phyloP scores from a whole-genome alignment of 2,888 invertebrate genomes.

The Diarsia dahlii region DNA sequence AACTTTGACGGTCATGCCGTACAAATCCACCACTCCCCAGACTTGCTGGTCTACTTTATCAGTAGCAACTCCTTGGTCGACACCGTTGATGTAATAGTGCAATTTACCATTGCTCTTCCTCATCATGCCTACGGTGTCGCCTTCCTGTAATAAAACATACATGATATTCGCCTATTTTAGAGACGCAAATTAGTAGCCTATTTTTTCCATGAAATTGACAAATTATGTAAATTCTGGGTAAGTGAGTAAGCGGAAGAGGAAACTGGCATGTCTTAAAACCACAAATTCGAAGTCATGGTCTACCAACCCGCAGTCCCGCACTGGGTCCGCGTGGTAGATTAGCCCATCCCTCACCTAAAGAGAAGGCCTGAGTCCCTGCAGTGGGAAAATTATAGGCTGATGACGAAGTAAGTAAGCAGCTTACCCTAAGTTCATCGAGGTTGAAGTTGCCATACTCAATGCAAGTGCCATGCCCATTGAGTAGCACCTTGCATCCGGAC shows the following conservation, averaged over 20 bases:
- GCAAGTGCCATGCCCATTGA: slow-evolving; percentile 98
- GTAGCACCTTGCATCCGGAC: slow-evolving; percentile 99
- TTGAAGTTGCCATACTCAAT: slow-evolving; percentile 97
- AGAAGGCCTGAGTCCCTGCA: too few species aligned
- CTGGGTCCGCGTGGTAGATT: too few species aligned
- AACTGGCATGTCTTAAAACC: too few species aligned
- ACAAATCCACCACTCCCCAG: slow-evolving; percentile 98
- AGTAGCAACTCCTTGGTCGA: slow-evolving; percentile 97
- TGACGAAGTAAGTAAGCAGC: background rate
- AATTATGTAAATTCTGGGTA: too few species aligned
- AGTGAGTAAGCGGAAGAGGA: background rate
- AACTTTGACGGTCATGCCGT: slow-evolving; percentile 96
- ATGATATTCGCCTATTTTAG: background rate
- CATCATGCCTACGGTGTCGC: slow-evolving; percentile 98
- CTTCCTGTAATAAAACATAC: slow-evolving; percentile 91
- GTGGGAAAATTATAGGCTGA: too few species aligned
- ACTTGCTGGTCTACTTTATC: slow-evolving; percentile 94
- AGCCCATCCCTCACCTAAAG: too few species aligned
- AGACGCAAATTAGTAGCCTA: background rate
- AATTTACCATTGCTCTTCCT: slow-evolving; percentile 95
- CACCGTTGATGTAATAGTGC: slow-evolving; percentile 98
- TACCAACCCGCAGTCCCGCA: too few species aligned
- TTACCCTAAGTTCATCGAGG: slow-evolving; percentile 96
- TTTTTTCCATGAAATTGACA: background rate
- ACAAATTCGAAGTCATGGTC: too few species aligned